Evolutionary conservation across 2,797 vertebrate genomes (phyloP), one percentile per base, ranked within the genome.

Genomic region (Manis pentadactyla): DNA sequence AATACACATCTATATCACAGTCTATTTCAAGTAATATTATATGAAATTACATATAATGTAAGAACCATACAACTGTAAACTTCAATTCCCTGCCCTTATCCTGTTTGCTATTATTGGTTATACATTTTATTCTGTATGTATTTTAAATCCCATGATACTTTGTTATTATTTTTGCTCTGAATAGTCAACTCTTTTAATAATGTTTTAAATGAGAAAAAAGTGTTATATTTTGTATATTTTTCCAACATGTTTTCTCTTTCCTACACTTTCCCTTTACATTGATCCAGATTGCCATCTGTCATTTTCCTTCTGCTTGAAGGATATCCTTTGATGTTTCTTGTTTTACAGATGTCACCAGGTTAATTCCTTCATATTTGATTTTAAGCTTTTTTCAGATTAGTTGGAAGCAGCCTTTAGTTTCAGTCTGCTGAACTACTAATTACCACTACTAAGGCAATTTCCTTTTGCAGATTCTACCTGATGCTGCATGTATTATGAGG

Each of bases 311-410:
- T 51, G 1, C 39, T 66, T 29, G 17, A 81, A 73, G 57, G 81
- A 42, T 8, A 23, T 74, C 13, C 12, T 92, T 81, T 74, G 53
- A 51, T 39, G 5, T 77, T 86, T 94, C 42, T 39, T 31, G 29
- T 79, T 42, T 61, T 66, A 18, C 1, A 73, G 64, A 53, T 71
- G 39, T 79, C 31, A 31, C 15, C 21, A n/a, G 39, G 15, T 61
- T 75, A 46, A 66, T 63, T 64, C 46, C 39, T 92, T 75, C 34
- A 6, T 85, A 85, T 92, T 92, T 94, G 18, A 49, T 79, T 85
- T 79, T 84, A 66, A 74, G 53, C 17, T 92, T 69, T 61, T 46
- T 34, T 79, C 51, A n/a, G 49, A 61, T 55, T 17, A 79, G 42
- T n/a, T 64, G 63, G 78, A 7, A 37, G 63, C 66, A 37, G 69